Percentiles rank a stretch among this genome's conserved stretches.
Evolutionary conservation across 2,113 vertebrate genomes (phyloP).

Genomic region (Antennarius striatus): DNA sequence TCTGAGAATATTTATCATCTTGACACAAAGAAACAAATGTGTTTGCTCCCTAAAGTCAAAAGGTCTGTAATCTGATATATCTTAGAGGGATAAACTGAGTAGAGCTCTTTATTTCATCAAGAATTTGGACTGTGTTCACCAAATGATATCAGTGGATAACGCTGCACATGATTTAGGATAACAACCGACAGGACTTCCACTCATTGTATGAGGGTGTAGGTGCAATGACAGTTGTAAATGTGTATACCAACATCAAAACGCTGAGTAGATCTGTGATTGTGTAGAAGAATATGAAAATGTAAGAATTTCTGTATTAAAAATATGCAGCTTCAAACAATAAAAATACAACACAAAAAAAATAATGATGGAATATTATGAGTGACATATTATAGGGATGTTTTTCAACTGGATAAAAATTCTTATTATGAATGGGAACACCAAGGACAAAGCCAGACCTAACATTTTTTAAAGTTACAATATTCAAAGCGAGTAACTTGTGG

Average conservation of each 20-base stretch:
- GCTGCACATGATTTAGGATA: no score
- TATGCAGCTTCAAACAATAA: neutral
- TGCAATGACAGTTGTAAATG: no score
- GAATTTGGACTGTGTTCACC: no score
- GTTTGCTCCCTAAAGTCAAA: conserved; percentile 14
- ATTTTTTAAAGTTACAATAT: conserved; percentile 15
- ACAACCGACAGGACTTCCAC: no score
- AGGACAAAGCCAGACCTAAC: neutral
- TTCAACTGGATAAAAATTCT: neutral
- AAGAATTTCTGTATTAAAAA: no score
- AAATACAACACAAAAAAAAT: conserved; percentile 1
- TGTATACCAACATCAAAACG: no score
- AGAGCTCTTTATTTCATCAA: no score
- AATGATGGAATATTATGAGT: neutral
- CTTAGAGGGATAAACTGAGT: neutral
- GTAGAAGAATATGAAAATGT: no score
- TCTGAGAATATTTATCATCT: conserved; percentile 34
- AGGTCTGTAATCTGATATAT: conserved; percentile 15
- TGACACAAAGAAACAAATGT: conserved; percentile 3
- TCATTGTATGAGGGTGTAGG: no score
- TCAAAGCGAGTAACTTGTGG: neutral
- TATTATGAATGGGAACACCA: neutral
- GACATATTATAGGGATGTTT: neutral
- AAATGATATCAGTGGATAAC: no score
- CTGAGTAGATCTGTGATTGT: no score